A percentile compares a stretch with the other conserved stretches of the same genome.
These are phyloP conservation scores for Solenopsis invicta DNA, from an alignment of 1,140 invertebrate genomes.

Conservation along the genomic window DNA sequence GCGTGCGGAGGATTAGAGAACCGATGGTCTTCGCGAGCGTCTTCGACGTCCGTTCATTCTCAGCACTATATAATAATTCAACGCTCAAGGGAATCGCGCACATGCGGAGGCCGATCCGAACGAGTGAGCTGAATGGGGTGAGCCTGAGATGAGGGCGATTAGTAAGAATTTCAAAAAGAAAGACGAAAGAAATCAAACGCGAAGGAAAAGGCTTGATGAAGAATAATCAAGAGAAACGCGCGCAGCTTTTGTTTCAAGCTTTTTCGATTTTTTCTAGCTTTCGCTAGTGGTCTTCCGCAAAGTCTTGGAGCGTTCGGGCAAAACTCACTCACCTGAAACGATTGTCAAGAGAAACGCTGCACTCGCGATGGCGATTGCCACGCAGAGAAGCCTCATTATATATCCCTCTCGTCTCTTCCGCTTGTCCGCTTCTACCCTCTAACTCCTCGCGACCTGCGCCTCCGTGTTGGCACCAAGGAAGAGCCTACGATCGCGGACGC, in stretches of 20 bases:
- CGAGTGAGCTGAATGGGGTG: background rate
- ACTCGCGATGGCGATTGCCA: constrained; percentile 72
- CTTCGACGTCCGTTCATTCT: constrained; percentile 37
- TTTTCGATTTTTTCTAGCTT: background rate
- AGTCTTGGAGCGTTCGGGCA: background rate
- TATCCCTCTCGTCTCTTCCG: constrained; percentile 46
- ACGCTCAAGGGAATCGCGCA: background rate
- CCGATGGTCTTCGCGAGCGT: constrained; percentile 11
- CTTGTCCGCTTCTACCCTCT: constrained; percentile 26
- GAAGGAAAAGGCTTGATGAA: background rate
- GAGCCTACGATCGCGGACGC: constrained; percentile 32
- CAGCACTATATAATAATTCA: background rate
- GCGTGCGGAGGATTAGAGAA: background rate
- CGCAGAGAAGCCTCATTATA: constrained; percentile 80
- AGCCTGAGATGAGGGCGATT: background rate
- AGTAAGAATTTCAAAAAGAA: background rate
- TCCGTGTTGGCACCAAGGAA: constrained; percentile 9
- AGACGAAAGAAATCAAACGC: background rate
- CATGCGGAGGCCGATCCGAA: background rate
- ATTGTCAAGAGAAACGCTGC: constrained; percentile 79
- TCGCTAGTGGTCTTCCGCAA: background rate
- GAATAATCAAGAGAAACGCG: background rate
- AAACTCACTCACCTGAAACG: constrained; percentile 77
- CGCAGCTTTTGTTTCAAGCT: background rate
- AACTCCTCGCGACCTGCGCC: constrained; percentile 19